Evolutionary conservation across 2,888 invertebrate species (phyloP).

Genomic region (Elmis aenea): DNA sequence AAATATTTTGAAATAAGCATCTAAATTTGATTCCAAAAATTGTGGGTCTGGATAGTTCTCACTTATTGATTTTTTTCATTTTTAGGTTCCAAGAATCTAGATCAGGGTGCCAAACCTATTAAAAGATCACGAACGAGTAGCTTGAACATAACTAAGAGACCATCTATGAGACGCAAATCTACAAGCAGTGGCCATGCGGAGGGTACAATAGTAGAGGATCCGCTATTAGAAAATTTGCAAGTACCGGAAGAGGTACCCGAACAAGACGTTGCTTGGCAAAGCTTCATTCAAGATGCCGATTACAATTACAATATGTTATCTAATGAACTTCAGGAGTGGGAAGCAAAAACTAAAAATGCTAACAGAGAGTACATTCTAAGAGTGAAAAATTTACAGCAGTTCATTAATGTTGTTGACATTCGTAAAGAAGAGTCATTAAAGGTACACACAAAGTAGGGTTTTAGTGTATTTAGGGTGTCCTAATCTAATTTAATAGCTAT

Average conservation of each 20-base stretch:
- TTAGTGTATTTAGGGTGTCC: background rate
- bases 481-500: no score
- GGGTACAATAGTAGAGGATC: conserved; percentile 3
- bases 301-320: conserved; percentile 21
- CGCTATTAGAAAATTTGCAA: conserved; percentile 9
- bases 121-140: conserved; percentile 13
- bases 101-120: background rate
- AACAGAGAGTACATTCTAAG: conserved; percentile 24
- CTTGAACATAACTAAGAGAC: conserved; percentile 11
- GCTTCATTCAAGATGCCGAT: conserved; percentile 20
- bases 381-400: conserved; percentile 22
- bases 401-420: conserved; percentile 18
- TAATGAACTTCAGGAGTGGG: conserved; percentile 17
- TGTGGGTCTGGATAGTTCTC: no score
- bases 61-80: no score
- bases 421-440: conserved; percentile 26
- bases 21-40: no score
- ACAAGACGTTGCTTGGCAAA: conserved; percentile 27
- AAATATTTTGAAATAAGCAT: no score
- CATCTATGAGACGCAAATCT: conserved; percentile 13
- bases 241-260: conserved; percentile 23
- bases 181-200: conserved; percentile 7
- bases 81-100: background rate
- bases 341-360: conserved; percentile 20
- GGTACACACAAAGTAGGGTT: conserved; percentile 9